phyloP scores from a whole-genome alignment of 2,797 vertebrate genomes.

The Miichthys miiuy region DNA sequence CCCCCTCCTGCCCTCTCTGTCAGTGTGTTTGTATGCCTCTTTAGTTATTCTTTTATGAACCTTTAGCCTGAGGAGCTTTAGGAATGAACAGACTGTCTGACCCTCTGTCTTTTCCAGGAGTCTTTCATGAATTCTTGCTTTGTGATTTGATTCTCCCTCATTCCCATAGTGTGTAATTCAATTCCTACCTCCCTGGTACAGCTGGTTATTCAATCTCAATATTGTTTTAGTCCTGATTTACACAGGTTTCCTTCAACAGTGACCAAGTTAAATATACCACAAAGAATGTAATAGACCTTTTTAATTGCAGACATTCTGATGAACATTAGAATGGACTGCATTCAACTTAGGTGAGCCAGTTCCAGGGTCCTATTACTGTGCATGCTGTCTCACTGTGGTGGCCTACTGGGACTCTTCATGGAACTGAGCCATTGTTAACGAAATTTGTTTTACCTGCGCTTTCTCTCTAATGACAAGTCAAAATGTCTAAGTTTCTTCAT shows the following conservation, averaged over 20 bases:
- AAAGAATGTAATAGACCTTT: background rate
- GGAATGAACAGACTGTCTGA: background rate
- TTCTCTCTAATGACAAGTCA: background rate
- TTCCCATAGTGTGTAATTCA: slow-evolving; percentile 2
- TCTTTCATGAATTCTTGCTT: slow-evolving; percentile 4
- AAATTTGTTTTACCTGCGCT: background rate
- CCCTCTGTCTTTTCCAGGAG: background rate
- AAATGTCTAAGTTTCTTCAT: background rate
- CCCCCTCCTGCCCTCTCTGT: slow-evolving; percentile 7
- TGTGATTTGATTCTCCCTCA: slow-evolving; percentile 2
- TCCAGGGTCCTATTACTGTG: background rate
- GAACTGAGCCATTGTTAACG: background rate
- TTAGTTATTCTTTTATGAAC: slow-evolving; percentile 21
- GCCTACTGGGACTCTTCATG: background rate
- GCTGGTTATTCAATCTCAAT: background rate
- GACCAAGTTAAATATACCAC: background rate
- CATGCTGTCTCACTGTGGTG: background rate
- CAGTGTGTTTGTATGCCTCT: slow-evolving; percentile 21
- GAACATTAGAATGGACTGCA: background rate
- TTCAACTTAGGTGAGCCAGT: background rate
- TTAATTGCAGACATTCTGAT: background rate
- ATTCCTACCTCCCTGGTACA: background rate
- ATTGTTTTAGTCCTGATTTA: background rate
- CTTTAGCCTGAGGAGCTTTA: slow-evolving; percentile 26
- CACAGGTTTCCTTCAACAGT: background rate